A percentile compares a stretch with the other conserved stretches of the same genome.
Evolutionary conservation across 1,140 invertebrate species (phyloP).

Genomic region (Cotesia glomerata): DNA sequence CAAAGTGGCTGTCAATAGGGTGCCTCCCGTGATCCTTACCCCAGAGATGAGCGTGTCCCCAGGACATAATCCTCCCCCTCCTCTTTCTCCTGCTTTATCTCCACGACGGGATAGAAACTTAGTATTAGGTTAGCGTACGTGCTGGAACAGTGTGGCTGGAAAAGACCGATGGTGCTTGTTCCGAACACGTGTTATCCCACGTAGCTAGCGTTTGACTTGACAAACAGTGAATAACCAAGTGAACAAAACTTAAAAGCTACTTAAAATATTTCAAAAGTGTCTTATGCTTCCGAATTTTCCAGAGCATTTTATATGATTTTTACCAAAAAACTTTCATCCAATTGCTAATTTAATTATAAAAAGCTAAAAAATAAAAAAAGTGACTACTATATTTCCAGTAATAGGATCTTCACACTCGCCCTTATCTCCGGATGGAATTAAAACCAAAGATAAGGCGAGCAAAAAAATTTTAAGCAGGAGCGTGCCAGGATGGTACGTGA

Average conservation of each 20-base stretch:
- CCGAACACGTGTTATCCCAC: conserved; percentile 36
- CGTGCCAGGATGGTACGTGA: conserved; percentile 15
- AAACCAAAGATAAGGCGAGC: too few relatives aligned
- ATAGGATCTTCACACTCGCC: background rate
- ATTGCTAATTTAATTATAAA: too few relatives aligned
- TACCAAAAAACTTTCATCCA: background rate
- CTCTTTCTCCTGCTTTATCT: conserved; percentile 3
- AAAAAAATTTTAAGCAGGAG: background rate
- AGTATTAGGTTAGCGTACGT: conserved; percentile 37
- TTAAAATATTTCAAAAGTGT: background rate
- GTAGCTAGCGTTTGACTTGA: conserved; percentile 14
- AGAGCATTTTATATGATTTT: background rate
- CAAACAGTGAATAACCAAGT: background rate
- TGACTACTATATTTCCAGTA: too few relatives aligned
- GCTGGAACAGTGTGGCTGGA: conserved; percentile 24
- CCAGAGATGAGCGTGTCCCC: conserved; percentile 21
- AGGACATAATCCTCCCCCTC: conserved; percentile 1
- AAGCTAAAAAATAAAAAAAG: too few relatives aligned
- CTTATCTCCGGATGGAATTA: background rate
- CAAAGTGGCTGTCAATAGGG: conserved; percentile 25
- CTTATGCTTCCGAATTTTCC: too few relatives aligned
- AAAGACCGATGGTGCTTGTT: conserved; percentile 36
- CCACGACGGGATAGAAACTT: conserved; percentile 28
- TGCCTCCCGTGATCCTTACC: conserved; percentile 11
- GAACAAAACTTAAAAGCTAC: background rate